phyloP scores from a whole-genome alignment of 2,797 vertebrate genomes.

The Pelodytes ibericus region DNA sequence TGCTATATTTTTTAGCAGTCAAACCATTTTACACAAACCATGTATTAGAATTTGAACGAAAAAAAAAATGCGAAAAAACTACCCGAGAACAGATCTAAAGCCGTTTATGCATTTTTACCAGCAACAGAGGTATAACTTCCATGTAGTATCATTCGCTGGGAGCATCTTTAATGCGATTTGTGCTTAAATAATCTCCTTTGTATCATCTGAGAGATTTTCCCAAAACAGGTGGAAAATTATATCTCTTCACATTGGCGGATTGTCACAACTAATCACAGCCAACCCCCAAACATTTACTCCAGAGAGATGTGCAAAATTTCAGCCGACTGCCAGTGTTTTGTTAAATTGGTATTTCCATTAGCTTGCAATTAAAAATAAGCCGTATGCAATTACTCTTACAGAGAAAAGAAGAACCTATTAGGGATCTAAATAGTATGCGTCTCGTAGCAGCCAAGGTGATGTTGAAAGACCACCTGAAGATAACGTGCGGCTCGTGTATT shows the following conservation, averaged over 20 bases:
- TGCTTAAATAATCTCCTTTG: slow-evolving; percentile 39
- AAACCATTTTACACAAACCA: too few species aligned
- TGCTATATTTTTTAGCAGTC: too few species aligned
- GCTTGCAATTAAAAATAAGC: slow-evolving; percentile 55
- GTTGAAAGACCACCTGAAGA: background rate
- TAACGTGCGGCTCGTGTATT: background rate
- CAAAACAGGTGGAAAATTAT: slow-evolving; percentile 54
- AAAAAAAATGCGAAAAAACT: too few species aligned
- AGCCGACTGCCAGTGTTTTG: slow-evolving; percentile 6
- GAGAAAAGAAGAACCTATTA: slow-evolving; percentile 24
- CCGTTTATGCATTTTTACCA: background rate
- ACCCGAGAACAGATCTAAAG: background rate
- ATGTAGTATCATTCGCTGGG: background rate
- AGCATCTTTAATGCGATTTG: slow-evolving; percentile 10
- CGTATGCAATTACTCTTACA: slow-evolving; percentile 46
- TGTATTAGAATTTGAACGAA: too few species aligned
- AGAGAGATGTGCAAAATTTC: slow-evolving; percentile 26
- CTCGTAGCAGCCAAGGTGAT: background rate
- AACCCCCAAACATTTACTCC: slow-evolving; percentile 47
- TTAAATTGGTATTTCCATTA: slow-evolving; percentile 50
- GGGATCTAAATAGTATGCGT: background rate
- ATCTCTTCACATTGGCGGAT: slow-evolving; percentile 24
- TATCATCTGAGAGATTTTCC: slow-evolving; percentile 37
- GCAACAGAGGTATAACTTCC: background rate
- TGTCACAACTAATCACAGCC: slow-evolving; percentile 55